Evolutionary conservation across 2,797 vertebrate species (phyloP).

Genomic region (Propithecus deckenii): DNA sequence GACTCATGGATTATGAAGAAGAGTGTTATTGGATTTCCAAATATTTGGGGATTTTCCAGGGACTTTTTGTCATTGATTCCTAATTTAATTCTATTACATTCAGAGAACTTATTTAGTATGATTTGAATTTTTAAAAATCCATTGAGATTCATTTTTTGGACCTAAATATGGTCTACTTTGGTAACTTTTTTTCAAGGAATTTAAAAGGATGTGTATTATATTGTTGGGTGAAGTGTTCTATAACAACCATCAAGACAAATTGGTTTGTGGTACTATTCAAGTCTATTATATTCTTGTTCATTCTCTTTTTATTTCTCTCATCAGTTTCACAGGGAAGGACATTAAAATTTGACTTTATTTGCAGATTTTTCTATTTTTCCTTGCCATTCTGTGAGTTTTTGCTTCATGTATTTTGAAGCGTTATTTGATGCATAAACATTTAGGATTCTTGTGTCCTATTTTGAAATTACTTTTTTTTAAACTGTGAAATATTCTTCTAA

Average conservation of each 20-base stretch:
- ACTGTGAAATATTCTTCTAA: not conserved
- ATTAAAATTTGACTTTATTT: not conserved
- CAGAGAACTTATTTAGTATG: not conserved
- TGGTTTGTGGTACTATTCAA: not conserved
- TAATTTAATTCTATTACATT: not conserved
- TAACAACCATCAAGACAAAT: not conserved
- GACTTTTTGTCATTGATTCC: not conserved
- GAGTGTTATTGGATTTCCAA: not conserved
- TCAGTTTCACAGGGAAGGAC: not conserved
- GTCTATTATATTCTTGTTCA: not conserved
- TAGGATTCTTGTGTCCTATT: not conserved
- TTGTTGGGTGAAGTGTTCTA: not conserved
- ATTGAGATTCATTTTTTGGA: not conserved
- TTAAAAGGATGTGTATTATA: not conserved
- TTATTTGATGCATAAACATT: not conserved
- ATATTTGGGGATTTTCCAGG: not conserved
- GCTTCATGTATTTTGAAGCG: not conserved
- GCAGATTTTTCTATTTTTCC: not conserved
- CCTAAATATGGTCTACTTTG: not conserved
- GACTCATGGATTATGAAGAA: not conserved
- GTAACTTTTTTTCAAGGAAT: not conserved
- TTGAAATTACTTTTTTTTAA: not conserved
- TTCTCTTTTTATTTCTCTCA: not conserved
- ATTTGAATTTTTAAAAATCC: not conserved
- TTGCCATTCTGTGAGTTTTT: not conserved